These are phyloP conservation scores for Coilia nasus DNA, from an alignment of 2,797 vertebrate genomes.

Conservation along the genomic window DNA sequence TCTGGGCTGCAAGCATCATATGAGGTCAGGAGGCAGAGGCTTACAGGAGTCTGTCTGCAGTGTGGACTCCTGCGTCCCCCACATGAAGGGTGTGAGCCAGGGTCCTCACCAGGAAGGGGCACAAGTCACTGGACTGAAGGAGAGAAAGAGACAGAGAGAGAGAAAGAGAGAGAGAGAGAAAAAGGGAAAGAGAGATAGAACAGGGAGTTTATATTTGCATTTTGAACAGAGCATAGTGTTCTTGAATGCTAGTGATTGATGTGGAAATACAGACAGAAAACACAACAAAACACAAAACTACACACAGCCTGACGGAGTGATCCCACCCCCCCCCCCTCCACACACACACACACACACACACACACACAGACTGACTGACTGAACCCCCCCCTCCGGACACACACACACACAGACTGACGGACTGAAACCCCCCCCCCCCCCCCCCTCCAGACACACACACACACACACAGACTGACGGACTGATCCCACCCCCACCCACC, in stretches of 20 bases:
- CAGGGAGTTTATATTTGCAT: too few species aligned
- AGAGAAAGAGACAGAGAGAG: not conserved
- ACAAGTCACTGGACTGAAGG: conserved; percentile 75
- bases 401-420: not conserved
- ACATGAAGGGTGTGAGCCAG: conserved; percentile 71
- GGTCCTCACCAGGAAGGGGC: conserved; percentile 77
- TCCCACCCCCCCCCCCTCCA: too few species aligned
- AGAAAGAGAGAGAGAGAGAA: not conserved
- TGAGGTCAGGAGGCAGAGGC: conserved; percentile 28
- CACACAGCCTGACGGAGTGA: too few species aligned
- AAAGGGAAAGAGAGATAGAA: too few species aligned
- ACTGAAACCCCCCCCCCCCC: not conserved
- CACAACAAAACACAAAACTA: too few species aligned
- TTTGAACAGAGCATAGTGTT: too few species aligned
- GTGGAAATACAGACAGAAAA: too few species aligned
- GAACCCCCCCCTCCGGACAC: not conserved
- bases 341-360: too few species aligned
- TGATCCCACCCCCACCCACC: conserved; percentile 17
- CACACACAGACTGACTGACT: too few species aligned
- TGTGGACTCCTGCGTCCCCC: conserved; percentile 56
- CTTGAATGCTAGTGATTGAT: too few species aligned
- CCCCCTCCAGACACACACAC: not conserved
- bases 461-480: not conserved
- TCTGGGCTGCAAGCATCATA: too few species aligned
- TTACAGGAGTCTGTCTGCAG: conserved; percentile 76